Percentiles rank a stretch among this genome's conserved stretches.
These are phyloP conservation scores for Melanotus villosus DNA, from an alignment of 2,888 invertebrate genomes.

Conservation along the genomic window DNA sequence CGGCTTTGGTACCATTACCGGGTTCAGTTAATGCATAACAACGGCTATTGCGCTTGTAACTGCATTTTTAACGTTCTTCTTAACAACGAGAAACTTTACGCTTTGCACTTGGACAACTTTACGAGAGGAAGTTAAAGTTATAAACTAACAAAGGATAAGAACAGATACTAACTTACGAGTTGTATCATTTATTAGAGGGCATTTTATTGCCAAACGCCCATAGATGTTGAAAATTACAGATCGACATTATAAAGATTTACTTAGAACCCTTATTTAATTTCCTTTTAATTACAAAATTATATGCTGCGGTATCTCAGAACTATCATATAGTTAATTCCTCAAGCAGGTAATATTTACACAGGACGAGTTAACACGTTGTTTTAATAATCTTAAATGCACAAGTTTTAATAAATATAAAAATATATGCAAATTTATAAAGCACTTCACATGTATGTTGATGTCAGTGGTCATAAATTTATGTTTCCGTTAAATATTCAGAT, in stretches of 20 bases:
- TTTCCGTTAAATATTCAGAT: too few relatives aligned
- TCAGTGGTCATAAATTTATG: too few relatives aligned
- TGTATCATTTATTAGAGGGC: slow-evolving; percentile 41
- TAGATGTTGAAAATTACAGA: slow-evolving; percentile 25
- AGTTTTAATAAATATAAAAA: too few relatives aligned
- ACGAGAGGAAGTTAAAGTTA: slow-evolving; percentile 42
- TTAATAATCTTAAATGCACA: too few relatives aligned
- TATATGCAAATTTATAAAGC: too few relatives aligned
- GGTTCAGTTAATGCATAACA: slow-evolving; percentile 33
- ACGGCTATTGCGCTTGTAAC: slow-evolving; percentile 15
- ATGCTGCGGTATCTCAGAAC: too few relatives aligned
- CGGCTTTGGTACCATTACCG: slow-evolving; percentile 19
- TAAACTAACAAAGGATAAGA: slow-evolving; percentile 42
- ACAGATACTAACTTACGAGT: slow-evolving; percentile 31
- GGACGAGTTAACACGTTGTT: too few relatives aligned
- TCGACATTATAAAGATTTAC: background rate
- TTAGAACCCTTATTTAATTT: background rate
- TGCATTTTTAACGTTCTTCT: slow-evolving; percentile 39
- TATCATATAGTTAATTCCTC: too few relatives aligned
- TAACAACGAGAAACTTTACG: slow-evolving; percentile 37
- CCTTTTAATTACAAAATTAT: too few relatives aligned
- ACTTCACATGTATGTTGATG: too few relatives aligned
- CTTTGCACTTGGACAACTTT: slow-evolving; percentile 40
- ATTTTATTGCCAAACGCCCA: slow-evolving; percentile 36
- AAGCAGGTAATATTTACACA: too few relatives aligned